Percentiles rank a stretch among this genome's conserved stretches.
Conservation (phyloP, 2,888 invertebrate species). For the Cheilosia vernalis region DNA sequence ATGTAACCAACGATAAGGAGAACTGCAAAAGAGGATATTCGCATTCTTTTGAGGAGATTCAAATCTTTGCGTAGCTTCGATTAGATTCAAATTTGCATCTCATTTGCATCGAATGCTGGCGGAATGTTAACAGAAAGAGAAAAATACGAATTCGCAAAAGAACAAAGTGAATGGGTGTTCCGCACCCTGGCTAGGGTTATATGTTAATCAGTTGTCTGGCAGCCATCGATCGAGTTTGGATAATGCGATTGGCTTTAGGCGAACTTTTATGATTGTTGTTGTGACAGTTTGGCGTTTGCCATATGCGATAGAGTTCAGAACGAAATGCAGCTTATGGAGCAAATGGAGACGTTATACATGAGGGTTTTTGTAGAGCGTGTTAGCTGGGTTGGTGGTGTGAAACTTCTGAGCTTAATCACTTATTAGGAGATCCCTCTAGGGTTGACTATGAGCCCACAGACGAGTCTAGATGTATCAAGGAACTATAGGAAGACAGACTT, state of each 20-base stretch:
- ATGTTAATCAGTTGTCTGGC: slow-evolving; percentile 47
- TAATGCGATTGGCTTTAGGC: slow-evolving; percentile 1
- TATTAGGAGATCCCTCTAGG: too few species aligned
- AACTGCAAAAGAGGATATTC: slow-evolving; percentile 1
- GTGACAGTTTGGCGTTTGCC: too few species aligned
- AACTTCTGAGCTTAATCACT: too few species aligned
- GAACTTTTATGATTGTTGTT: not conserved
- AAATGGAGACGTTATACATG: too few species aligned
- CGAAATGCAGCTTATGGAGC: too few species aligned
- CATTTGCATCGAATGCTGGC: slow-evolving; percentile 68
- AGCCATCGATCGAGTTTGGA: slow-evolving; percentile 31
- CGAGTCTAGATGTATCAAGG: too few species aligned
- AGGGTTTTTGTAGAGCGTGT: too few species aligned
- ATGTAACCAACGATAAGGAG: slow-evolving; percentile 9
- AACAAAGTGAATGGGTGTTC: not conserved
- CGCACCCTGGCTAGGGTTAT: not conserved
- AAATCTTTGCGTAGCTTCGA: slow-evolving; percentile 65
- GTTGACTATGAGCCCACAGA: too few species aligned
- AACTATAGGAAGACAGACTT: too few species aligned
- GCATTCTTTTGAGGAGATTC: slow-evolving; percentile 59
- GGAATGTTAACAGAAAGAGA: slow-evolving; percentile 45
- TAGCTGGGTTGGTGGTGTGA: too few species aligned
- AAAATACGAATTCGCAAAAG: not conserved
- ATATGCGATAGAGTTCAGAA: too few species aligned
- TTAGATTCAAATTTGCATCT: slow-evolving; percentile 73